Base-by-base conservation (phyloP, 2,113 vertebrate species). In the Ptilonorhynchus violaceus region DNA sequence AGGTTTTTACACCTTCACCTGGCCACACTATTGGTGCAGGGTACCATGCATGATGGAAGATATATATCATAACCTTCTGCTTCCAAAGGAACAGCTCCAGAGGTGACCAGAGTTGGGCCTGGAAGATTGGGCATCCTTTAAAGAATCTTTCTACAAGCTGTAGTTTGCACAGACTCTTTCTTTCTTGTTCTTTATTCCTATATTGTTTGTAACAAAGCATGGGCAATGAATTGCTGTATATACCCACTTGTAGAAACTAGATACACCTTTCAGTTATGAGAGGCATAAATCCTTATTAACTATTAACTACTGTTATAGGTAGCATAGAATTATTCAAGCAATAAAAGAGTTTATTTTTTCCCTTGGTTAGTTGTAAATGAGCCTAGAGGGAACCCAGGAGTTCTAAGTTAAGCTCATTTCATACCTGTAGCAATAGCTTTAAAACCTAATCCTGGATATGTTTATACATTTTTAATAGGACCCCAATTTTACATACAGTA, bases 401-500 rank as follows among this genome's bases (percentile, higher is more conserved):
- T 97, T 97, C 91, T 91, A 86, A 70, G 46, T 89, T 95, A 97
- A 93, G 82, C 92, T 94, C 76, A 80, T 96, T 95, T 77, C 67
- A 86, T 77, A 92, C 91, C 67, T 95, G 72, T 74, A 49, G 85
- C 95, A 95, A 69, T 66, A 96, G 88, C 84, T 50, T 55, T 46
- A 94, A 96, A 94, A 85, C 82, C 70, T 96, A 92, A 97, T 96
- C 86, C 95, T 62, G 75, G 76, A 88, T 97, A 90, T 89, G 92
- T 97, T 97, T 95, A 96, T 97, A 88, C 83, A 95, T 96, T 97
- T 98, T 97, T 96, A 95, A 96, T 93, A 82, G 96, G 97, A 96
- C 89, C 96, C 94, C 58, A 66, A 46, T 98, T 98, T 96, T 93
- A 89, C 85, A 53, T 77, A 67, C 92, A 84, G 62, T 89, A 94